Conservation (phyloP, 2,888 invertebrate genomes). For the Palloptera scutellata region DNA sequence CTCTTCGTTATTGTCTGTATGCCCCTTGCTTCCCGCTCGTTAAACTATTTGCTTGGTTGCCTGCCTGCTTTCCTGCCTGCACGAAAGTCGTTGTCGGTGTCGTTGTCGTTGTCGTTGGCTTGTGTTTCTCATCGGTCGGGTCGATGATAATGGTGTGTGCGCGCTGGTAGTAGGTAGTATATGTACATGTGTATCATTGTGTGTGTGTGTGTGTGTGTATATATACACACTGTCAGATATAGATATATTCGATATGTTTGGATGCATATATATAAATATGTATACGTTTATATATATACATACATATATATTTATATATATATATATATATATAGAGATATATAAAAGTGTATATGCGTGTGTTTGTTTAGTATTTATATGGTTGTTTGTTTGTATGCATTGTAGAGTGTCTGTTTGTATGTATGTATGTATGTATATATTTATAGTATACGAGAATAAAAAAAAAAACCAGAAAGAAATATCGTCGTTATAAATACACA, state of each 20-base stretch:
- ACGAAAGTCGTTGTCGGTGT: constrained; percentile 2
- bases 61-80: constrained; percentile 24
- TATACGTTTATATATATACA: constrained; percentile 18
- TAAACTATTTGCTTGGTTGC: constrained; percentile 26
- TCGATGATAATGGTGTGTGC: constrained; percentile 11
- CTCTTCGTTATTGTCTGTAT: not conserved
- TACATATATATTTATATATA: constrained; percentile 25
- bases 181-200: constrained; percentile 26
- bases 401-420: constrained; percentile 20
- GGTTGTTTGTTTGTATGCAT: constrained; percentile 15
- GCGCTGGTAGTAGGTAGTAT: constrained; percentile 13
- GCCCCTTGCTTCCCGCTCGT: not conserved
- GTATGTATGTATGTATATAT: constrained; percentile 31
- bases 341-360: constrained; percentile 12
- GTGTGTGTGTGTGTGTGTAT: constrained; percentile 21
- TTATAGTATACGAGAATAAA: constrained; percentile 18
- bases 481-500: constrained; percentile 10
- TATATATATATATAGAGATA: constrained; percentile 21
- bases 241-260: constrained; percentile 17
- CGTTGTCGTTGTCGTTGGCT: constrained; percentile 28
- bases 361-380: constrained; percentile 20
- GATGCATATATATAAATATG: constrained; percentile 26
- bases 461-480: constrained; percentile 19
- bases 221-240: too few relatives aligned
- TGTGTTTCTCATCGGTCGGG: constrained; percentile 7